Percentiles rank a stretch among this genome's conserved stretches.
Evolutionary conservation across 2,888 invertebrate genomes (phyloP).

Genomic region (Cataglyphis altisquamis): DNA sequence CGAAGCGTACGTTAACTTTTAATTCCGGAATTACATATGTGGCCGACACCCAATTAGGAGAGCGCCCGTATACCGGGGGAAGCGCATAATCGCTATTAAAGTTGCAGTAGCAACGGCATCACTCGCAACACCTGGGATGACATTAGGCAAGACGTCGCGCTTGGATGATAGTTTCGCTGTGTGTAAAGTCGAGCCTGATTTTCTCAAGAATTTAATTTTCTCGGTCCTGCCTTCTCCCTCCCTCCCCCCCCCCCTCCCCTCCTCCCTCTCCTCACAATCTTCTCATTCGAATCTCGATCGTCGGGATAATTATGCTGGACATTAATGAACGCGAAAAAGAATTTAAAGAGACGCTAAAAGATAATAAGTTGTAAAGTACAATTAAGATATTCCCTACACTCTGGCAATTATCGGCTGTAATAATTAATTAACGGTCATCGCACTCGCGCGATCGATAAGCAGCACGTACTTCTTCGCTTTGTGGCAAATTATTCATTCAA

Average conservation of each 20-base stretch:
- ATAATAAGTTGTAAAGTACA: slow-evolving; percentile 18
- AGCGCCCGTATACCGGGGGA: slow-evolving; percentile 33
- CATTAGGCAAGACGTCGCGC: slow-evolving; percentile 38
- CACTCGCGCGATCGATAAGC: slow-evolving; percentile 33
- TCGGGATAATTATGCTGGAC: slow-evolving; percentile 8
- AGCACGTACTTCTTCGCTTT: neutral
- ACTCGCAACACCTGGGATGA: slow-evolving; percentile 28
- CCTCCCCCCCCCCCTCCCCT: no score
- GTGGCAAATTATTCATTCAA: neutral
- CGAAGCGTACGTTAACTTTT: slow-evolving; percentile 63
- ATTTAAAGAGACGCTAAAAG: neutral
- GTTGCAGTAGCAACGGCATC: slow-evolving; percentile 14
- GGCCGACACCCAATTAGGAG: slow-evolving; percentile 43
- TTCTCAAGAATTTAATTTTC: slow-evolving; percentile 43
- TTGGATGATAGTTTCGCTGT: slow-evolving; percentile 33
- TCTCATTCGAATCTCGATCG: neutral
- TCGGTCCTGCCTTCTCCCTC: neutral
- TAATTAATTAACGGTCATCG: slow-evolving; percentile 38
- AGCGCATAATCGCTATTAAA: slow-evolving; percentile 42
- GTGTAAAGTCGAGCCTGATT: slow-evolving; percentile 32
- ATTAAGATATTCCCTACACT: slow-evolving; percentile 22
- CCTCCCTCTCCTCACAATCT: no score
- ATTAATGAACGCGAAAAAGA: slow-evolving; percentile 17
- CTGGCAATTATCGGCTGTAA: neutral
- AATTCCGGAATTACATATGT: slow-evolving; percentile 60